Base-by-base conservation (phyloP, 1,140 invertebrate genomes). In the Procambarus clarkii region DNA sequence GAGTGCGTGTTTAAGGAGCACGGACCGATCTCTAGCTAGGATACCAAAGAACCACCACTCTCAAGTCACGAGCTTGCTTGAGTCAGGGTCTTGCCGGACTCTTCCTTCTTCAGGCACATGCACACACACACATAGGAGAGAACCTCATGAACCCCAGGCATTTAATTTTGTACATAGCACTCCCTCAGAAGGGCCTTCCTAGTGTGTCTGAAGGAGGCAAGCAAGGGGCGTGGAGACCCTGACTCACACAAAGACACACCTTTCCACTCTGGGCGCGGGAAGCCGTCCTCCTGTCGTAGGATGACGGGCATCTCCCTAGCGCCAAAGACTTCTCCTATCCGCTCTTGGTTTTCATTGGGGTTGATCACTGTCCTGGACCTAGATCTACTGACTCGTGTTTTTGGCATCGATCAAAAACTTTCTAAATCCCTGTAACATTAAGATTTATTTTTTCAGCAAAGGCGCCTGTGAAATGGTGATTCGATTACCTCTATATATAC, bases 1-100 rank as follows among this genome's bases (percentile, higher is more conserved):
- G 81, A 86, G 89, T 86, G 54, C 82, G 58, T 84, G 71, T 80
- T 84, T 18, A 50, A 91, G 71, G 78, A 87, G 90, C 90, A 91
- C 90, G 90, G 85, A 91, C 90, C 78, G 90, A 91, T 91, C 90
- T 91, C 90, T 87, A 87, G 90, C 90, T 91, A 87, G 90, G 84
- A 91, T 91, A 91, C 90, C 90, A 91, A 91, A 91, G 90, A 91
- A 86, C 74, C 77, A 77, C 44, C 82, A 82, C 90, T 71, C 58
- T 86, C 84, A 83, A 86, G 90, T 87, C 90, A 91, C 90, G 79
- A 86, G 84, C 84, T 87, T 91, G 90, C 90, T 86, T 86, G 24
- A 54, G 64, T 86, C 85, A 78, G 46, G 81, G 45, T 69, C 60
- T 48, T 77, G 45, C 34, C 78, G 24, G 45, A 46, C 45, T 78